Evolutionary conservation across 2,888 invertebrate species (phyloP).

Genomic region (Erynnis tages): DNA sequence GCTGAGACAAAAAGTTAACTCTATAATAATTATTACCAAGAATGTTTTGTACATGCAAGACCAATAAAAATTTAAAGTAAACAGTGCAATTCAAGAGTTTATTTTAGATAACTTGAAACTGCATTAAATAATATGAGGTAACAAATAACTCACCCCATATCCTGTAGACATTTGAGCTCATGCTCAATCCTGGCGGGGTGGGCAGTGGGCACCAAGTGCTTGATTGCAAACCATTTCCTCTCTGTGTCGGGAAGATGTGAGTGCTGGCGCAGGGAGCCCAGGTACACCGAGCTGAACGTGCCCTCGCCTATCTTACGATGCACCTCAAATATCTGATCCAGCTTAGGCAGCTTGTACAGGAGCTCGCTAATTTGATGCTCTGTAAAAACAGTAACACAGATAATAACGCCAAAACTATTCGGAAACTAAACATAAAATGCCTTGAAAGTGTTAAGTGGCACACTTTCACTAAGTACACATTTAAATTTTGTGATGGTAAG

Average conservation of each 20-base stretch:
- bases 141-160: conserved; percentile 84
- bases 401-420: background rate
- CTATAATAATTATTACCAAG: no score
- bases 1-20: no score
- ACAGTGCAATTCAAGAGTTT: no score
- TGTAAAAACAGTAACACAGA: conserved; percentile 39
- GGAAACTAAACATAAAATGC: background rate
- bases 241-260: conserved; percentile 53
- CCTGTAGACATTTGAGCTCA: conserved; percentile 89
- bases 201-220: conserved; percentile 93
- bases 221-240: conserved; percentile 88
- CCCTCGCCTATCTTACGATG: conserved; percentile 90
- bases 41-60: no score
- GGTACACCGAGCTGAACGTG: conserved; percentile 93
- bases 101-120: no score
- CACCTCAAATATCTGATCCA: conserved; percentile 84
- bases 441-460: background rate
- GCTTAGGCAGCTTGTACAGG: conserved; percentile 78
- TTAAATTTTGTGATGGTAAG: background rate
- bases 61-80: no score
- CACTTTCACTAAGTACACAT: background rate
- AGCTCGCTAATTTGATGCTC: conserved; percentile 69
- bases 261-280: conserved; percentile 85
- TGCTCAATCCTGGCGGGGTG: conserved; percentile 91
- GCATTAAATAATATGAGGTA: no score